Evolutionary conservation across 1,140 invertebrate genomes (phyloP).

Genomic region (Lutraria rhynchaena): DNA sequence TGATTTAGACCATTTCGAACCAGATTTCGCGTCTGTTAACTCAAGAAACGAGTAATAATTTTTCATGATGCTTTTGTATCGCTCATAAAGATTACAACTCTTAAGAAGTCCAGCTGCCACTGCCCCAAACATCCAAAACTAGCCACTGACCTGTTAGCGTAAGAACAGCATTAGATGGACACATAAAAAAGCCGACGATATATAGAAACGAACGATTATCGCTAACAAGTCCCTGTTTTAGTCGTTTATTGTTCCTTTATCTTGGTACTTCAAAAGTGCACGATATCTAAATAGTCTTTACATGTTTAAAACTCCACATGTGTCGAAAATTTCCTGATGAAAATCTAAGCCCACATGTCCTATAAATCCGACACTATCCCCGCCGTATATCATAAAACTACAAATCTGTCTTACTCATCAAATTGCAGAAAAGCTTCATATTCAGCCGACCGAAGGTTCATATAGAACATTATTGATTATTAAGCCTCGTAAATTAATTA

Average conservation of each 20-base stretch:
- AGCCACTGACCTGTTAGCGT: too few species aligned
- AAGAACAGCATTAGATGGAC: too few species aligned
- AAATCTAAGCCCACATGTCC: constrained; percentile 26
- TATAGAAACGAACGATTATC: not conserved
- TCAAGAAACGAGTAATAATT: too few species aligned
- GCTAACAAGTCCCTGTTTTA: constrained; percentile 33
- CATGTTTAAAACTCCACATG: constrained; percentile 45
- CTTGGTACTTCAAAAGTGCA: constrained; percentile 17
- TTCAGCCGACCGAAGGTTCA: constrained; percentile 6
- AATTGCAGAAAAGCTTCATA: not conserved
- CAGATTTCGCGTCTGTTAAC: too few species aligned
- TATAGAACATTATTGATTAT: constrained; percentile 16
- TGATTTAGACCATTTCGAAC: too few species aligned
- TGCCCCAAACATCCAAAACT: too few species aligned
- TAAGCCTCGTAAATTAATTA: constrained; percentile 51
- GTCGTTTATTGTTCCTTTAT: constrained; percentile 28
- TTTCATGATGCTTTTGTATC: too few species aligned
- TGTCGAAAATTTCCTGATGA: constrained; percentile 24
- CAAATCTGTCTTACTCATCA: constrained; percentile 1
- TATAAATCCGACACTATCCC: constrained; percentile 14
- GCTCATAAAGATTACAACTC: too few species aligned
- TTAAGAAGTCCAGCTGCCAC: too few species aligned
- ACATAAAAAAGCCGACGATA: too few species aligned
- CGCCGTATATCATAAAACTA: constrained; percentile 24
- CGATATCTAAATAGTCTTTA: constrained; percentile 34